Base-by-base conservation (phyloP, 2,113 vertebrate genomes). In the Dromiciops gliroides region DNA sequence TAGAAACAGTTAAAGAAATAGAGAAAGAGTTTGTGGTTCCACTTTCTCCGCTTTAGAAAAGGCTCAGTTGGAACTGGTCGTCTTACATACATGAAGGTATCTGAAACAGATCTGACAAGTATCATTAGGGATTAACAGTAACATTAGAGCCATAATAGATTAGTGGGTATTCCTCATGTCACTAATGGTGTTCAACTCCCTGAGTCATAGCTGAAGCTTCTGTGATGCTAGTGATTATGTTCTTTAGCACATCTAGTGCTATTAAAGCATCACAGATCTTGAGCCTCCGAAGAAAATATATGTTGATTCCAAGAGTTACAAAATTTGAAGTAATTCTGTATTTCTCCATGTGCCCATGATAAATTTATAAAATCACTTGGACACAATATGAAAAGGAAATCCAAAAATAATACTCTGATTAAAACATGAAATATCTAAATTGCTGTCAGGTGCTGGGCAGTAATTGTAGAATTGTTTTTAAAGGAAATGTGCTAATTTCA, bases 1-100 rank as follows among this genome's bases (percentile, higher is more conserved):
- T 92, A 93, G 94, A 95, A 94, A 56, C 83, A 97, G 26, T 97
- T 67, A 92, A 93, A 98, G 98, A 98, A 99, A 98, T 98, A 98
- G 98, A 97, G 60, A 92, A 95, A 95, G 96, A 96, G 97, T 51
- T 95, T 94, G 93, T 95, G 52, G 93, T 97, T 97, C 97, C 22
- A 12, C 94, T 97, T 96, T 52, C 16, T 67, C 60, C 31, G 60
- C 31, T 67, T 97, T 93, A 98, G 96, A 89, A 96, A 94, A 98
- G 92, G 60, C 95, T 97, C 28, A 83, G 5, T 83, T 44, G 96
- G 95, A 97, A 97, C 89, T 95, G 28, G 90, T 96, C 48, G 91
- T 94, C 96, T 94, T 47, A 96, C 96, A 95, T 95, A 97, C 96
- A 97, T 94, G 94, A 97, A 96, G 97, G 95, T 93, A 92, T 0